Evolutionary conservation across 2,113 vertebrate genomes (phyloP).

Genomic region (Carettochelys insculpta): DNA sequence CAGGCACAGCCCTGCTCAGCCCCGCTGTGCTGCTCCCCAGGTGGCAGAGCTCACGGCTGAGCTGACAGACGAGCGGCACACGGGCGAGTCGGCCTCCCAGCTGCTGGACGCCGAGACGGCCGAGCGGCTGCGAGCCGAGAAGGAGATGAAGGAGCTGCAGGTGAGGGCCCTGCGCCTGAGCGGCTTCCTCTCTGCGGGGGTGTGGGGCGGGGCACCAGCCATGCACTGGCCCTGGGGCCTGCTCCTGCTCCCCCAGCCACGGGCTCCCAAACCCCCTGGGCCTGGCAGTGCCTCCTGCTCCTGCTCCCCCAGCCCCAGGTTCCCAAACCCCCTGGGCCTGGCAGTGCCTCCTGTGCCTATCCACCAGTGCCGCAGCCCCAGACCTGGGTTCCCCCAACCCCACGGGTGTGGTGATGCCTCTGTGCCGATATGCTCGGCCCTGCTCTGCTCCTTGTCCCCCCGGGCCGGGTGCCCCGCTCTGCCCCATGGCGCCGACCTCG

Average conservation of each 20-base stretch:
- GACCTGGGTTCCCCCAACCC: no score
- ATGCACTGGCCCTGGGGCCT: background rate
- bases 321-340: background rate
- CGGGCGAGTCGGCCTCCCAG: slow-evolving; percentile 94
- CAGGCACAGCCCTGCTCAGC: background rate
- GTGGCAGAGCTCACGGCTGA: slow-evolving; percentile 95
- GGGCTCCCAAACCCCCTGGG: no score
- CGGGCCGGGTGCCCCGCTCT: background rate
- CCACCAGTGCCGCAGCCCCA: no score
- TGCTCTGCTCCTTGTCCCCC: rapidly evolving
- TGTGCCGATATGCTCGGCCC: background rate
- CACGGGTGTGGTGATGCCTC: background rate
- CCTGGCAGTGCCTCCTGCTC: no score
- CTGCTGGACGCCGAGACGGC: slow-evolving; percentile 91
- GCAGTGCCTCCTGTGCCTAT: background rate
- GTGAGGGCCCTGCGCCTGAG: slow-evolving; percentile 64
- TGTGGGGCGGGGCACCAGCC: background rate
- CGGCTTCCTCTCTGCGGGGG: background rate
- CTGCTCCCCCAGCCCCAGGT: no score
- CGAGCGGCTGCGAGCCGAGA: slow-evolving; percentile 90
- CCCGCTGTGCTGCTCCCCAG: slow-evolving; percentile 61
- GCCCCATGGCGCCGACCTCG: no score
- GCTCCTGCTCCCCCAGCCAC: no score
- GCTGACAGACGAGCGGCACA: slow-evolving; percentile 95
- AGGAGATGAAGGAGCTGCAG: slow-evolving; percentile 97